phyloP scores from a whole-genome alignment of 2,888 invertebrate species.

The Eudemis profundana region DNA sequence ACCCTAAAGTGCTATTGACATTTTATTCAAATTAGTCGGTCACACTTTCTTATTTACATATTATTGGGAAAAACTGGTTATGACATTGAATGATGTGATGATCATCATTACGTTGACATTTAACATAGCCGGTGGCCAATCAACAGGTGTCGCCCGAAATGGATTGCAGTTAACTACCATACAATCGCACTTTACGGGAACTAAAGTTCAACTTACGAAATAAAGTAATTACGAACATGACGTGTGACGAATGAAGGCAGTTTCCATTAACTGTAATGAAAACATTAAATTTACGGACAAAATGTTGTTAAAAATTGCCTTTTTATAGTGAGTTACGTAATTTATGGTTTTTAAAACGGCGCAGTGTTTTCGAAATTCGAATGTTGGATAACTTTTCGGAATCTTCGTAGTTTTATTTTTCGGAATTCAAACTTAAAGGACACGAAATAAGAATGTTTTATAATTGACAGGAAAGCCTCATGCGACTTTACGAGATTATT shows the following conservation, averaged over 20 bases:
- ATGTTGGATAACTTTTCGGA: background rate
- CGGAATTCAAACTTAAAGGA: background rate
- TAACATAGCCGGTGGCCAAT: conserved; percentile 35
- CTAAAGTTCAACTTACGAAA: conserved; percentile 39
- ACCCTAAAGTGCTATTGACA: background rate
- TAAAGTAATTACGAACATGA: conserved; percentile 38
- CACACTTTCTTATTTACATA: conserved; percentile 22
- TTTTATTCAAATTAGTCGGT: conserved; percentile 2
- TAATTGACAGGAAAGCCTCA: background rate
- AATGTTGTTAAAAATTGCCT: conserved; percentile 32
- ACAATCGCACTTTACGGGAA: conserved; percentile 32
- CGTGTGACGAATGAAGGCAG: conserved; percentile 38
- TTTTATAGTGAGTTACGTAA: conserved; percentile 20
- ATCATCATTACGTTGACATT: conserved; percentile 33
- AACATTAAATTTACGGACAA: conserved; percentile 39
- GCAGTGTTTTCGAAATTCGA: conserved; percentile 7
- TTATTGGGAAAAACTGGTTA: conserved; percentile 20
- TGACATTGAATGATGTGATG: conserved; percentile 11
- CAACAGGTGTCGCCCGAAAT: conserved; percentile 38
- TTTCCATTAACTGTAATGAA: conserved; percentile 36
- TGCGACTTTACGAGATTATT: conserved; percentile 19
- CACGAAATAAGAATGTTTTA: background rate
- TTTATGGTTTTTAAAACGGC: conserved; percentile 29
- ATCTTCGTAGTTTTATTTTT: background rate
- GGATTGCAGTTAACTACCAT: conserved; percentile 35